Evolutionary conservation across 2,113 vertebrate species (phyloP).

Genomic region (Hyperoodon ampullatus): DNA sequence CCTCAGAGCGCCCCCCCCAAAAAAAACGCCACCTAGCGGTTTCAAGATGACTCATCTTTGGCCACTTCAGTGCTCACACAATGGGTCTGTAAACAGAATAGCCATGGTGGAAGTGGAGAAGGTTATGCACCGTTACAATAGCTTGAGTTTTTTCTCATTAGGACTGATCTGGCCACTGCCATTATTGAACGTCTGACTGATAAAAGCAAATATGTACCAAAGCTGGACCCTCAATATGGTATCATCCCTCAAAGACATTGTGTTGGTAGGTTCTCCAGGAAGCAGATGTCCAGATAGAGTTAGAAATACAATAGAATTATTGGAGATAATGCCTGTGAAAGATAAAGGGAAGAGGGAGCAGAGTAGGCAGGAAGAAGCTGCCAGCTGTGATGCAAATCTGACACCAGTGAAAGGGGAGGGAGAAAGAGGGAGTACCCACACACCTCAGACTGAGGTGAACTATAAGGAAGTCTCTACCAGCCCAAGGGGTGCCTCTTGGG

Average conservation of each 20-base stretch:
- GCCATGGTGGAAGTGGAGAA: neutral
- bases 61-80: neutral
- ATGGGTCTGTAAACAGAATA: neutral
- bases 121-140: neutral
- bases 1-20: neutral
- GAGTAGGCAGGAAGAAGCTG: neutral
- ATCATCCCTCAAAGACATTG: neutral
- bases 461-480: neutral
- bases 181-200: neutral
- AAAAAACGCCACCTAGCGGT: neutral
- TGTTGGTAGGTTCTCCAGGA: neutral
- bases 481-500: neutral
- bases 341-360: neutral
- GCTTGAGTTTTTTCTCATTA: neutral
- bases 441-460: neutral
- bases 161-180: neutral
- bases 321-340: neutral
- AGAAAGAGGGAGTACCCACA: no score
- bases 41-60: neutral
- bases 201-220: neutral
- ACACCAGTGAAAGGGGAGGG: neutral
- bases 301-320: neutral
- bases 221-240: neutral
- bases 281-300: neutral
- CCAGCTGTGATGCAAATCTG: neutral